Evolutionary conservation across 2,888 invertebrate species (phyloP).

Genomic region (Elmis aenea): DNA sequence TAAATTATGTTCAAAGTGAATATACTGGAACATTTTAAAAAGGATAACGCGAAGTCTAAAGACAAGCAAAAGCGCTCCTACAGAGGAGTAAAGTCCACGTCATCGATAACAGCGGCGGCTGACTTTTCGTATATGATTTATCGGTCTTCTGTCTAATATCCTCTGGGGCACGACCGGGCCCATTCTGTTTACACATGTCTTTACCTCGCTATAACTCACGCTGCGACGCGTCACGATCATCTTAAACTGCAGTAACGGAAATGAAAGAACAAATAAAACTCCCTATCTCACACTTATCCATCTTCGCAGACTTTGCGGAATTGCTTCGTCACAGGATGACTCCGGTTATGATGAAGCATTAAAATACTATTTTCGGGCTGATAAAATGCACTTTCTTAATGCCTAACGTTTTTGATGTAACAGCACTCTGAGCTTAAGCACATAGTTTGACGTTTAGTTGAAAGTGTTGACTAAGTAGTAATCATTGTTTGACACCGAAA

Average conservation of each 20-base stretch:
- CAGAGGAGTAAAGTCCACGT: slow-evolving; percentile 24
- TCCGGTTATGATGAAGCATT: slow-evolving; percentile 16
- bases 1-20: no score
- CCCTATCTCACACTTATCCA: slow-evolving; percentile 19
- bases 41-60: slow-evolving; percentile 6
- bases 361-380: no score
- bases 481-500: no score
- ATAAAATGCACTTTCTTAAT: no score
- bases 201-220: slow-evolving; percentile 36
- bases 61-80: slow-evolving; percentile 15
- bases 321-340: slow-evolving; percentile 21
- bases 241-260: slow-evolving; percentile 31
- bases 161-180: slow-evolving; percentile 32
- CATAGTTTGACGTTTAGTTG: no score
- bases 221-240: slow-evolving; percentile 36
- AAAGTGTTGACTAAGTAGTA: no score
- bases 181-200: slow-evolving; percentile 39
- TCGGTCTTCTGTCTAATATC: slow-evolving; percentile 37
- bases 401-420: no score
- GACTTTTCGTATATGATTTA: slow-evolving; percentile 37
- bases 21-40: no score
- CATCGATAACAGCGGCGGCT: slow-evolving; percentile 35
- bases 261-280: slow-evolving; percentile 30
- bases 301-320: slow-evolving; percentile 22
- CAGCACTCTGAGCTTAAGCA: no score